Conservation (phyloP, 2,888 invertebrate species). For the Xiphydria camelus region DNA sequence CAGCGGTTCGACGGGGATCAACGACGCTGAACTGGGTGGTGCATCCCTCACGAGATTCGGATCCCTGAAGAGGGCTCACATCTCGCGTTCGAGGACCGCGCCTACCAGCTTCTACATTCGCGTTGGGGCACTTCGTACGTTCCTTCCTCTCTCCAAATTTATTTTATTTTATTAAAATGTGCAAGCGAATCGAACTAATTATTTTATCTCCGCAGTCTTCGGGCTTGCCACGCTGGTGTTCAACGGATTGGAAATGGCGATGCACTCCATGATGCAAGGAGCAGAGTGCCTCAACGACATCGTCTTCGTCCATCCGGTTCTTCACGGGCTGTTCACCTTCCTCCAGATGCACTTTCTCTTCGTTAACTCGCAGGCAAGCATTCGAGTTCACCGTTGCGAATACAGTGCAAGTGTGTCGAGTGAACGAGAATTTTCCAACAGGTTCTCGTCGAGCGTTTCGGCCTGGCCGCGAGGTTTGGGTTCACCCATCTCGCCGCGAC, state of each 20-base stretch:
- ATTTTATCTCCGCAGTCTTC: slow-evolving; percentile 60
- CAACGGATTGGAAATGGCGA: slow-evolving; percentile 63
- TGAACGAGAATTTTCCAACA: slow-evolving; percentile 29
- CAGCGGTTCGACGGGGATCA: slow-evolving; percentile 33
- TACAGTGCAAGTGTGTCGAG: too few species aligned
- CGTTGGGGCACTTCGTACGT: slow-evolving; percentile 60
- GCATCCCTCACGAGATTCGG: slow-evolving; percentile 59
- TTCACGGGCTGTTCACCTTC: slow-evolving; percentile 63
- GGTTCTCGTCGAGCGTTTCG: slow-evolving; percentile 61
- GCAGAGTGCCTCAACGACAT: slow-evolving; percentile 58
- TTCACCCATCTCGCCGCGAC: slow-evolving; percentile 63
- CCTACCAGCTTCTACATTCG: slow-evolving; percentile 62
- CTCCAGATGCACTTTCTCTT: slow-evolving; percentile 65
- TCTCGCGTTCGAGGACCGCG: slow-evolving; percentile 58
- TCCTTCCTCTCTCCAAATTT: too few species aligned
- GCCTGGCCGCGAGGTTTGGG: slow-evolving; percentile 60
- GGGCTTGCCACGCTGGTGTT: slow-evolving; percentile 62
- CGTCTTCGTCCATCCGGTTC: slow-evolving; percentile 61
- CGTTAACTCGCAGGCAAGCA: slow-evolving; percentile 61
- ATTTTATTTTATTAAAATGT: too few species aligned
- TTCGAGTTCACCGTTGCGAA: not conserved
- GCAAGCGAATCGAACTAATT: too few species aligned
- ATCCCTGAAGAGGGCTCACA: slow-evolving; percentile 61
- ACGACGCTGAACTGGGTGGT: slow-evolving; percentile 58
- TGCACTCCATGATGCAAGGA: slow-evolving; percentile 62